Base-by-base conservation (phyloP, 2,113 vertebrate genomes). In the Pyrgilauda ruficollis region DNA sequence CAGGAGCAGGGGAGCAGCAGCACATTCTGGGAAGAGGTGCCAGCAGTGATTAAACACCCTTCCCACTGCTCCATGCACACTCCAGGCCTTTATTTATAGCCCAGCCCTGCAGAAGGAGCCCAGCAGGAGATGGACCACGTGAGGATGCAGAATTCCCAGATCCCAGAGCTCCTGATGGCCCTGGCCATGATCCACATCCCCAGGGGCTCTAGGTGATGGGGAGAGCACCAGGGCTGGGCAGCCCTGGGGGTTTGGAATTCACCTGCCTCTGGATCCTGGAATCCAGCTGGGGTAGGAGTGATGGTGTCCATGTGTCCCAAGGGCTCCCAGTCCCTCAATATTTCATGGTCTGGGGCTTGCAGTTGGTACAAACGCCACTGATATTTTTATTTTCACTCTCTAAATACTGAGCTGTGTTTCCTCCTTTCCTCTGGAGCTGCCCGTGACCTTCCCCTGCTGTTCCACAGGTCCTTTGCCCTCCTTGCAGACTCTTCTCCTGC, bases 161-260 rank as follows among this genome's bases (percentile, higher is more conserved):
- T 10, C 49, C 62, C 53, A 9, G 53, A 9, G 46, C 20, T 49
- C 67, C 2, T 6, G 72, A 1, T 27, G 72, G 8, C 50, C 6
- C 0, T 58, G 70, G 44, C 53, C 35, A 0, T 4, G 15, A 26
- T 5, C 69, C 15, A 6, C 5, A 4, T 15, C 44, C 0, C 1
- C 0, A 0, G 3, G 58, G 81, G 30, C 62, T 72, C 35, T 10
- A 35, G 24, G 11, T 13, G 23, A 14, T 33, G 56, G 4, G 11
- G 15, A 28, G 20, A 10, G 44, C 0, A 0, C 31, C 4, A 44
- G 43, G 37, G 2, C 13, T 0, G 3, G 53, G 39, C 63, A 61
- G 61, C 33, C 33, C 62, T 16, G 63, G 16, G 43, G 8, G 35
- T 15, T 39, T 35, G 85, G 13, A 7, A 3, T 26, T 35, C 18